phyloP scores from a whole-genome alignment of 2,888 invertebrate genomes.

The Synergus umbraculus region DNA sequence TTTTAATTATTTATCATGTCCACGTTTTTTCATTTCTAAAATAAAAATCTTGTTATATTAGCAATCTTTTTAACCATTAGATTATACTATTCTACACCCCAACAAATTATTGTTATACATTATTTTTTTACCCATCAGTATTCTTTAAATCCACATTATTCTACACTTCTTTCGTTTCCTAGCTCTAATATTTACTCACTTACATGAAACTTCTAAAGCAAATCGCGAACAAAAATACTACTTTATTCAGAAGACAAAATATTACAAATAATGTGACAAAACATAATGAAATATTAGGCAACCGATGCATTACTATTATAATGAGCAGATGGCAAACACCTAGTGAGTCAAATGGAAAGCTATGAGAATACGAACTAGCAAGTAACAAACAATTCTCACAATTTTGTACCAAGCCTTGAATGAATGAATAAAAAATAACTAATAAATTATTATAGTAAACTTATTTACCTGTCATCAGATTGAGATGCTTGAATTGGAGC shows the following conservation, averaged over 20 bases:
- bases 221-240: not conserved
- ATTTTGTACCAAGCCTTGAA: not conserved
- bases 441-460: constrained; percentile 18
- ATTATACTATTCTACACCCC: constrained; percentile 8
- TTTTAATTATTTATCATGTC: not conserved
- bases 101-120: not conserved
- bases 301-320: constrained; percentile 44
- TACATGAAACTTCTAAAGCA: not conserved
- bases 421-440: not conserved
- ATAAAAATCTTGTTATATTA: not conserved
- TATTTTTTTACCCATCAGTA: not conserved
- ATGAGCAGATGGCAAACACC: constrained; percentile 6
- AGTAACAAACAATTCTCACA: constrained; percentile 40
- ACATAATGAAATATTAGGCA: constrained; percentile 49
- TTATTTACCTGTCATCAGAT: constrained; percentile 78
- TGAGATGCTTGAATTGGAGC: constrained; percentile 73
- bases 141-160: not conserved
- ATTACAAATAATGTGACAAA: constrained; percentile 24
- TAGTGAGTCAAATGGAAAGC: constrained; percentile 34
- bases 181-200: not conserved
- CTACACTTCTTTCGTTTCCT: not conserved
- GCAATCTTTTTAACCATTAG: not conserved
- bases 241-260: constrained; percentile 19
- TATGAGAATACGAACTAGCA: constrained; percentile 40
- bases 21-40: not conserved